Evolutionary conservation across 2,797 vertebrate genomes (phyloP), one percentile per base, ranked within the genome.

Genomic region (Melanotaenia parkinsoni): DNA sequence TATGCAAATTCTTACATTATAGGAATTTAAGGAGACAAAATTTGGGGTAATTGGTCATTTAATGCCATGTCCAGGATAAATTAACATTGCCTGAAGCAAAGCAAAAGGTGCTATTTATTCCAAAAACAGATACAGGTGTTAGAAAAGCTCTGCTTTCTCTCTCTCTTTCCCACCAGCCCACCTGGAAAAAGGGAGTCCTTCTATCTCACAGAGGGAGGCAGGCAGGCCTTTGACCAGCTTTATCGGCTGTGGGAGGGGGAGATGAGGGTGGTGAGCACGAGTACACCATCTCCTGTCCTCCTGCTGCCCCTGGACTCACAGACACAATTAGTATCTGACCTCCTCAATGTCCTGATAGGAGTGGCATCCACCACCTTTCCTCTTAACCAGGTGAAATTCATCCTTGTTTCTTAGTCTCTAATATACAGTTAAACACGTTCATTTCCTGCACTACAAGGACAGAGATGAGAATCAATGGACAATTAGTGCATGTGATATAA

Each of bases 261-360:
- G 69, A 90, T 98, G 66, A 96, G 96, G 37, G 89, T 94, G 5
- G 93, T 98, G 16, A 93, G 94, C 63, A 94, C 83, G 0, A 91
- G 92, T 24, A 89, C 91, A 0, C 89, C 95, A 0, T 95, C 95
- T 72, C 89, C 95, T 35, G 86, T 95, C 10, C 84, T 95, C 3
- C 95, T 91, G 0, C 93, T 95, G 16, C 90, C 96, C 56, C 89
- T 96, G 61, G 91, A 97, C 91, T 95, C 91, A 43, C 96, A 99
- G 84, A 79, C 85, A 0, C 96, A 97, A 68, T 94, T 99, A 61
- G 97, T 98, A 35, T 96, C 95, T 28, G 96, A 99, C 63, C 94
- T 96, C 11, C 95, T 99, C 20, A 99, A 99, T 0, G 95, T 97
- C 61, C 94, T 99, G 66, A 97, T 99, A 12, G 98, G 97, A 20